These are phyloP conservation scores for Drosophila sturtevanti DNA, from an alignment of 1,140 invertebrate species.

Conservation along the genomic window DNA sequence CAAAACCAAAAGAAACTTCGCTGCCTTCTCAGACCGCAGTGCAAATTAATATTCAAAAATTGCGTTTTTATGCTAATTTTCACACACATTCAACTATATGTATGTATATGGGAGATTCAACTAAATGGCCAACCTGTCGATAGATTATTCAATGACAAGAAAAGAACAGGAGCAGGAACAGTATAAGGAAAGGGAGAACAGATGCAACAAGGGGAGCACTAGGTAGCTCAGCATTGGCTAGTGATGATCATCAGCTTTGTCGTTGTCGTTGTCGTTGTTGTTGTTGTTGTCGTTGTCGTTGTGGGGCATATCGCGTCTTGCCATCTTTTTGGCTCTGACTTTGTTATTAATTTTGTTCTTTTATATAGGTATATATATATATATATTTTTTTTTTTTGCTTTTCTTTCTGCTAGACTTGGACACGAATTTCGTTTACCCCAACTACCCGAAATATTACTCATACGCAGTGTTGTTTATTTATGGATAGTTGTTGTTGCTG, in stretches of 20 bases:
- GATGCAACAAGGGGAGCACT: conserved; percentile 12
- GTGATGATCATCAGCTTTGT: conserved; percentile 3
- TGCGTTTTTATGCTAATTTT: conserved; percentile 82
- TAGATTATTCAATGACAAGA: conserved; percentile 82
- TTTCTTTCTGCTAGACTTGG: conserved; percentile 25
- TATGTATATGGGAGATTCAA: conserved; percentile 14
- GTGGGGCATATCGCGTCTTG: conserved; percentile 62
- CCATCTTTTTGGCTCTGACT: conserved; percentile 68
- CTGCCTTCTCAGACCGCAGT: conserved; percentile 13
- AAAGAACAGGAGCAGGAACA: conserved; percentile 26
- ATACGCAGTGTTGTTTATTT: conserved; percentile 79
- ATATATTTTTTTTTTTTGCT: conserved; percentile 36
- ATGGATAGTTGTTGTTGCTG: conserved; percentile 59
- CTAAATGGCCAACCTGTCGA: conserved; percentile 75
- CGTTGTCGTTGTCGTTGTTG: conserved; percentile 23
- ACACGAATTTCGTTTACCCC: conserved; percentile 49
- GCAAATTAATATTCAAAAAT: conserved; percentile 82
- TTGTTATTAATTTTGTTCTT: conserved; percentile 61
- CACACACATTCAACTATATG: conserved; percentile 44
- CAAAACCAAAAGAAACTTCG: neutral
- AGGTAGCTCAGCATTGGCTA: neutral
- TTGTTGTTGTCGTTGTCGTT: conserved; percentile 33
- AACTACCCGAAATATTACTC: conserved; percentile 61
- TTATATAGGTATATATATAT: too few relatives aligned
- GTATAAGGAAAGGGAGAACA: neutral